Evolutionary conservation across 2,888 invertebrate genomes (phyloP), one percentile per base, ranked within the genome.

Genomic region (Noctua janthe): DNA sequence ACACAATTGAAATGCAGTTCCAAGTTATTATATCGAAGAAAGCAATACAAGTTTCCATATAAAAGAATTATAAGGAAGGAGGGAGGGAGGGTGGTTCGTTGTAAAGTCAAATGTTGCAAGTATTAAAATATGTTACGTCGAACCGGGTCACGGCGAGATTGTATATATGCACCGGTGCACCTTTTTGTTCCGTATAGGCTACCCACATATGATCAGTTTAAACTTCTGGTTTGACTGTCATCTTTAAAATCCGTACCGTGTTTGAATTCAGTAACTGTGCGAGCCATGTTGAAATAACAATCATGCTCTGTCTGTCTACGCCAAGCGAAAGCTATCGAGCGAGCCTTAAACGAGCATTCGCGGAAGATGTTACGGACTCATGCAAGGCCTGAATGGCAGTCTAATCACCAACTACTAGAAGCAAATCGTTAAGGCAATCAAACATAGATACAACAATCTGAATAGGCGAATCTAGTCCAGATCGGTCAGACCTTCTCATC

Each of bases 51-150:
- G 6, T 29, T 54, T 15, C 8, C 3, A 13, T 35, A 17, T 35
- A 54, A 47, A 2, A 7, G 59, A 76, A 71, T 69, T 69, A 39
- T 49, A 54, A 23, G 17, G 17, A n/a, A n/a, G n/a, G n/a, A n/a
- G n/a, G n/a, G n/a, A n/a, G n/a, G n/a, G n/a, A n/a, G n/a, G n/a
- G n/a, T n/a, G n/a, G 29, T 49, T 39, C 13, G 5, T 4, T 64
- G 47, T 43, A 72, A 13, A 51, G 35, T 54, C 54, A 49, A 78
- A 70, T 20, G 11, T 29, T 71, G 5, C 35, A 17, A 69, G 23
- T 62, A 78, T 71, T 71, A 71, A 71, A 83, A 77, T 81, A 54
- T 78, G 35, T 82, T 83, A 17, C 13, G 13, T n/a, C 5, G 35
- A 83, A 43, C 23, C 23, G 8, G 84, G 71, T 69, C 71, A 78